phyloP scores from a whole-genome alignment of 2,113 vertebrate genomes.

The Bujurquina vittata region DNA sequence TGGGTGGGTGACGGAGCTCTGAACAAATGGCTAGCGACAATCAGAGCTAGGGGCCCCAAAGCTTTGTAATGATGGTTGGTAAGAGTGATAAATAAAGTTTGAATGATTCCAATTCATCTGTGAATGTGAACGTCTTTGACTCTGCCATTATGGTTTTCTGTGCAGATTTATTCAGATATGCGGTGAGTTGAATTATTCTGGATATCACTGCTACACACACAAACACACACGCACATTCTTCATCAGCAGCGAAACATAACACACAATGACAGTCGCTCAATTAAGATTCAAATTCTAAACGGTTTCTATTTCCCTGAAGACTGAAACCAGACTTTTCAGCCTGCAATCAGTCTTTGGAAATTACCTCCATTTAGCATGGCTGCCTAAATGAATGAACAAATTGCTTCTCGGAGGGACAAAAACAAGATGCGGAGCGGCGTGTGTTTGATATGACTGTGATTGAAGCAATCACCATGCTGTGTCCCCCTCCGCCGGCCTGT shows the following conservation, averaged over 20 bases:
- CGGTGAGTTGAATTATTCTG: neutral
- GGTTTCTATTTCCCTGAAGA: conserved; percentile 35
- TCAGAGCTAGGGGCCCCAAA: conserved; percentile 70
- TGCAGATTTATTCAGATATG: conserved; percentile 16
- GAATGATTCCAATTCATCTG: conserved; percentile 50
- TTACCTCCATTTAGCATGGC: conserved; percentile 23
- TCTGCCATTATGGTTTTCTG: neutral
- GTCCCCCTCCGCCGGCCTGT: neutral
- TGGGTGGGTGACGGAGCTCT: conserved; percentile 21
- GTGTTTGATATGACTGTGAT: conserved; percentile 41
- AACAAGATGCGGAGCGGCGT: conserved; percentile 23
- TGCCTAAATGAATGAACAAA: conserved; percentile 39
- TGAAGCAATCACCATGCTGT: conserved; percentile 21
- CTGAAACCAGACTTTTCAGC: conserved; percentile 36
- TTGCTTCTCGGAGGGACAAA: conserved; percentile 27
- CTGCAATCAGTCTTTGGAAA: conserved; percentile 50
- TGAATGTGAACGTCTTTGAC: conserved; percentile 10
- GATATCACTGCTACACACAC: neutral
- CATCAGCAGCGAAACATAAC: conserved; percentile 13
- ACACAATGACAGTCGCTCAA: conserved; percentile 16
- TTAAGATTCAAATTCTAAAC: conserved; percentile 38
- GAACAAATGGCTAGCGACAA: conserved; percentile 68
- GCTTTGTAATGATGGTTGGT: conserved; percentile 54
- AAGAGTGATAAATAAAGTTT: conserved; percentile 65
- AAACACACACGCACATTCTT: neutral